A percentile compares a stretch with the other conserved stretches of the same genome.
These are phyloP conservation scores for Pseudorasbora parva DNA, from an alignment of 2,113 vertebrate genomes.

Conservation along the genomic window DNA sequence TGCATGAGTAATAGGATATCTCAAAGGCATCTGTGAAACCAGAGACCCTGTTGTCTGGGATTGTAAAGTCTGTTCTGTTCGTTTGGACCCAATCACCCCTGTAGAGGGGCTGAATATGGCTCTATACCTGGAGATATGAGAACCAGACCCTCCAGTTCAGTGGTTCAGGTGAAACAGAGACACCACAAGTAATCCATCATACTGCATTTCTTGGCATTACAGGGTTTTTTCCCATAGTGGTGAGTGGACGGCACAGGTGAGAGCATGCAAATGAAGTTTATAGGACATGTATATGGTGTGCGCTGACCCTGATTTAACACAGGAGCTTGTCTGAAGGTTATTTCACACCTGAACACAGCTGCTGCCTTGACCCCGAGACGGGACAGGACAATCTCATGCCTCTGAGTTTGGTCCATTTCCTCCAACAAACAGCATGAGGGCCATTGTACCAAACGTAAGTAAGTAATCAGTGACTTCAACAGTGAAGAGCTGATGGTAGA, in stretches of 20 bases:
- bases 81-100: conserved; percentile 16
- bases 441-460: background rate
- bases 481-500: too few relatives aligned
- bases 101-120: background rate
- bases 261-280: conserved; percentile 4
- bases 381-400: background rate
- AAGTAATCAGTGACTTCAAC: background rate
- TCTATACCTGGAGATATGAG: background rate
- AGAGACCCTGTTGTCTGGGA: conserved; percentile 17
- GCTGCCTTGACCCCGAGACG: background rate
- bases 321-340: background rate
- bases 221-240: background rate
- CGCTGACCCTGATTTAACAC: background rate
- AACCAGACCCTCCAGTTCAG: conserved; percentile 14
- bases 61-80: background rate
- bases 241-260: conserved; percentile 11
- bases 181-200: background rate
- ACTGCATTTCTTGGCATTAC: background rate
- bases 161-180: conserved; percentile 9
- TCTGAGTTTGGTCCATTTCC: background rate
- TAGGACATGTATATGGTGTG: conserved; percentile 1
- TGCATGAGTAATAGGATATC: conserved; percentile 13
- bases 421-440: background rate
- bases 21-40: conserved; percentile 6
- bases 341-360: conserved; percentile 1